Evolutionary conservation across 2,888 invertebrate genomes (phyloP), one percentile per base, ranked within the genome.

Genomic region (Sialis fuliginosa): DNA sequence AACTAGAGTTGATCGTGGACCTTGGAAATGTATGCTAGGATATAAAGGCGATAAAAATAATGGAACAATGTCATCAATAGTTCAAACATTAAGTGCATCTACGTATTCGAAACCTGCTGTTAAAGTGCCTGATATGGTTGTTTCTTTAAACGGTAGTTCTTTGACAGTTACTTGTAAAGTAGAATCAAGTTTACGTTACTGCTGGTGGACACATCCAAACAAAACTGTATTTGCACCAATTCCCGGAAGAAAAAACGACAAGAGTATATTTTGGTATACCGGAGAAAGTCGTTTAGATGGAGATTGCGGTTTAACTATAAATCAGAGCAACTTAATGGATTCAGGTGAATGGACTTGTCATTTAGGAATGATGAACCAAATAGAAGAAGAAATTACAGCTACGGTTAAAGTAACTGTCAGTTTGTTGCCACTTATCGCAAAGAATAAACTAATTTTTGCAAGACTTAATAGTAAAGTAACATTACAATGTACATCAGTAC

Each of bases 401-500:
- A 12, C 12, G n/a, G 37, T 37, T n/a, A 37, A 37, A 37, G 37
- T 37, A 12, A 6, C 12, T n/a, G 8, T 37, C 6, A 8, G 37
- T 12, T n/a, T 10, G 37, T 10, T 10, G n/a, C 12, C 37, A 8
- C n/a, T 37, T 1, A 10, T 12, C 6, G n/a, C 37, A 12, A 37
- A 37, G 12, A 12, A n/a, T 6, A 37, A 12, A 12, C n/a, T 10
- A 10, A 10, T 10, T 37, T 10, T 10, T n/a, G 58, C 55, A 0
- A 47, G 22, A 0, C 13, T 60, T 1, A 66, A 63, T 0, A 56
- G 54, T 1, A 50, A 55, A 7, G 55, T 59, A 1, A 65, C 63
- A 0, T 49, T 72, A 39, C 62, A 64, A 47, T 72, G 72, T 48
- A 65, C 62, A 42, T 66, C 67, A 1, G 61, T 69, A 0, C 68